A percentile compares a stretch with the other conserved stretches of the same genome.
Conservation (phyloP, 2,113 vertebrate genomes). For the Serilophus lunatus region DNA sequence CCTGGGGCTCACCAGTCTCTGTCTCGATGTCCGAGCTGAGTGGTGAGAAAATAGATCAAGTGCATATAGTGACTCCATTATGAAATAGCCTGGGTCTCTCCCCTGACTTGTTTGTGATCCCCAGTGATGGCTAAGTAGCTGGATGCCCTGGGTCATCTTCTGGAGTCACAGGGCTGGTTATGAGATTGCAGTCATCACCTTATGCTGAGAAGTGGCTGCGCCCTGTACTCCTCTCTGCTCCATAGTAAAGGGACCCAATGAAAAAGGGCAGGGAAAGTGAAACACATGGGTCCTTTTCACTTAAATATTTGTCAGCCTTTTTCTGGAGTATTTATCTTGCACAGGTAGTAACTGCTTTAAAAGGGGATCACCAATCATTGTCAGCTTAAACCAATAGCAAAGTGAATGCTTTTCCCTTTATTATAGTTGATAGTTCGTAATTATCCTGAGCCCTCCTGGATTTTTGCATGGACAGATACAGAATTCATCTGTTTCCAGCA, state of each 20-base stretch:
- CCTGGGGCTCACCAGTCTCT: background rate
- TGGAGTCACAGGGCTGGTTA: rapidly evolving
- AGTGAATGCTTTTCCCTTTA: background rate
- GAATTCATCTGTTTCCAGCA: background rate
- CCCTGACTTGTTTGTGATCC: background rate
- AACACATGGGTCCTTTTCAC: background rate
- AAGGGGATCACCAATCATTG: rapidly evolving
- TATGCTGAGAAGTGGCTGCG: background rate
- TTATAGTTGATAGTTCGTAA: background rate
- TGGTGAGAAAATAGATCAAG: background rate
- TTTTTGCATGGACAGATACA: background rate
- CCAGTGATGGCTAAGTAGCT: background rate
- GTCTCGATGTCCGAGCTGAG: background rate
- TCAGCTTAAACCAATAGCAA: background rate
- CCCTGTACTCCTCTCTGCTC: background rate
- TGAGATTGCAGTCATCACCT: background rate
- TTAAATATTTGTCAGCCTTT: background rate
- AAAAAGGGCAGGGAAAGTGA: background rate
- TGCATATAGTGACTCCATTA: background rate
- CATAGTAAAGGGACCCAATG: background rate
- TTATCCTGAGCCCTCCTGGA: background rate
- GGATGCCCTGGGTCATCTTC: background rate
- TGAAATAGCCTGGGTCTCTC: background rate
- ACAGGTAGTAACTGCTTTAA: background rate
- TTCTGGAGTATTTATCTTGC: background rate